Base-by-base conservation (phyloP, 2,113 vertebrate genomes). In the Centropristis striata region DNA sequence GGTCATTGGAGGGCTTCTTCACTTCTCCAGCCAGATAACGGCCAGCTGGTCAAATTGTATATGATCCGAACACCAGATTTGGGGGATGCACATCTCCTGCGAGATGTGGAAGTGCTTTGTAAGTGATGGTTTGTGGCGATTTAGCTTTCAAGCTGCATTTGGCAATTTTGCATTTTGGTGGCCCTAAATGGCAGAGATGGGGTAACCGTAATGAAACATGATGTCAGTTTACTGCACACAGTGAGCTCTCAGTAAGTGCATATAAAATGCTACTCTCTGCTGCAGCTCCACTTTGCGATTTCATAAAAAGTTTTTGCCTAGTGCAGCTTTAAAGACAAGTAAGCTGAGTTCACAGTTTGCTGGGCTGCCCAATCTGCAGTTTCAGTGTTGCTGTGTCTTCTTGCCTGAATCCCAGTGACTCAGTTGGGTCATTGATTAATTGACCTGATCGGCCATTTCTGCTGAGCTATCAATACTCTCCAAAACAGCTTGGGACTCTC, bases 391-490 rank as follows among this genome's bases (percentile, higher is more conserved):
- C 71, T 72, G 82, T 78, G 51, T 84, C 53, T 83, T 58, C 75
- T 66, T 47, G 54, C 74, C 46, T 47, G 69, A 87, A 63, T 67
- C 74, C 71, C 76, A 25, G 70, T 1, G 25, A 71, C 77, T 59
- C 68, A 20, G 16, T 39, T 59, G 60, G 76, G 60, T 74, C 71
- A 83, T 90, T 46, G 71, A 90, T 91, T 86, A 65, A 87, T 81
- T 25, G 80, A 87, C 76, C 86, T 23, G 50, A 90, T 82, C 44
- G 2, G 49, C 49, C 8, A 50, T 75, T 86, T 90, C 71, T 89
- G 90, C 90, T 89, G 89, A 89, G 59, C 42, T 68, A 44, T 89
- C 86, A 66, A 21, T 88, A 55, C n/a, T 65, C 54, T 8, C 42
- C n/a, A 16, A 72, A 75, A 69, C 72, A 46, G 82, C 92, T 53